Conservation (phyloP, 2,113 vertebrate species). For the Otolemur garnettii region DNA sequence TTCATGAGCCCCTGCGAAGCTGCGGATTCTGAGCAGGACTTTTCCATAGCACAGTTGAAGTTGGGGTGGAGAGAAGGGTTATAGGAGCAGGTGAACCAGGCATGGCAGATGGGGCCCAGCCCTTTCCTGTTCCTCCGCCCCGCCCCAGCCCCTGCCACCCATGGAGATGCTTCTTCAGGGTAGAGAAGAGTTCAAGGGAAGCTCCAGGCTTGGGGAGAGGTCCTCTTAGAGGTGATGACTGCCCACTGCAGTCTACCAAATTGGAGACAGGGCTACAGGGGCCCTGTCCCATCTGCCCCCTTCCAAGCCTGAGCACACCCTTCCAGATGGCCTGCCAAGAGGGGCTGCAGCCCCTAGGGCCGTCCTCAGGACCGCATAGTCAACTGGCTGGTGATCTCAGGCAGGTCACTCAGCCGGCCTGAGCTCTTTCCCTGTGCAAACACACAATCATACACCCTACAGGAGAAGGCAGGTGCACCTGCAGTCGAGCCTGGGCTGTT, state of each 20-base stretch:
- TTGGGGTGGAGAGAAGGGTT: constrained; percentile 61
- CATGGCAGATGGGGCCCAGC: fast-evolving
- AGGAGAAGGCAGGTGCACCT: no score
- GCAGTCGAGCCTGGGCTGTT: fast-evolving
- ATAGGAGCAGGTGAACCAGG: constrained; percentile 54
- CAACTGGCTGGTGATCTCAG: background rate
- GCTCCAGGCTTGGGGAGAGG: fast-evolving
- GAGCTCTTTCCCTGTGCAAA: background rate
- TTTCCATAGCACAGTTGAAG: constrained; percentile 1
- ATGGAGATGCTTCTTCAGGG: background rate
- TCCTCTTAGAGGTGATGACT: background rate
- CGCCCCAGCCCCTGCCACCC: no score
- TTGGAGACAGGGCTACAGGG: background rate
- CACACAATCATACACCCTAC: fast-evolving
- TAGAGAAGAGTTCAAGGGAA: background rate
- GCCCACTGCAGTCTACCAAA: fast-evolving
- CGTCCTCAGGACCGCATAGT: background rate
- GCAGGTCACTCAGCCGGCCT: background rate
- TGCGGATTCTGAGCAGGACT: constrained; percentile 69
- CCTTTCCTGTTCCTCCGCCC: fast-evolving
- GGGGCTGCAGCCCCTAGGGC: background rate
- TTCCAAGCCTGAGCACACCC: background rate
- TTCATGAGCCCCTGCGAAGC: constrained; percentile 84
- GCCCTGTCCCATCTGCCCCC: fast-evolving
- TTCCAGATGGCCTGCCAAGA: background rate